phyloP scores from a whole-genome alignment of 2,888 invertebrate species.

The Iselma pallidipennis region DNA sequence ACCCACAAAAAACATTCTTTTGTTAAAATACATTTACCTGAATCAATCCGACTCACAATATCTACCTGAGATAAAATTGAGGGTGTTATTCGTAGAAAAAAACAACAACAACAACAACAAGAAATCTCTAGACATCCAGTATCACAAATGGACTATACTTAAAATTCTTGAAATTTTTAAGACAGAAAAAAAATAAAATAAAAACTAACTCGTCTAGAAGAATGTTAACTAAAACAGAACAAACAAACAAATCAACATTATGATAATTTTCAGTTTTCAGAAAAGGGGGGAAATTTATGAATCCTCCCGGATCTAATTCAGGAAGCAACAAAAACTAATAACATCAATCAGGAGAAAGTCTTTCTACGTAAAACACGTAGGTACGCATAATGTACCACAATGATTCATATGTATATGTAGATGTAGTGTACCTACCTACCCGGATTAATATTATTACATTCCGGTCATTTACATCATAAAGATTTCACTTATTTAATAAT shows the following conservation, averaged over 20 bases:
- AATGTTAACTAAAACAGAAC: neutral
- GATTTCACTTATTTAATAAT: neutral
- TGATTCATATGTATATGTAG: too few species aligned
- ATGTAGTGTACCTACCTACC: too few species aligned
- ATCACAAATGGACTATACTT: too few species aligned
- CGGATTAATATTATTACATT: neutral
- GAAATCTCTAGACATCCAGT: neutral
- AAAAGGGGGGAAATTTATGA: neutral
- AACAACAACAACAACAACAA: neutral
- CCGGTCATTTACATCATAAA: neutral
- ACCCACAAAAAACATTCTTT: neutral
- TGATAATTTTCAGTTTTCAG: neutral
- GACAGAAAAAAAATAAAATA: neutral
- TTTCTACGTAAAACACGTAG: too few species aligned
- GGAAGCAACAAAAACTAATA: neutral
- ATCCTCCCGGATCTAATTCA: neutral
- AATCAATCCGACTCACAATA: neutral
- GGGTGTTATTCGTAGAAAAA: neutral
- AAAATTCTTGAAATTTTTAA: neutral
- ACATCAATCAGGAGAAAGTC: neutral
- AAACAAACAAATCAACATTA: neutral
- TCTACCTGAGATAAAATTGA: neutral
- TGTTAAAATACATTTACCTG: neutral
- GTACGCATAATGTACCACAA: too few species aligned
- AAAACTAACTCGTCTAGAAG: neutral